A percentile compares a stretch with the other conserved stretches of the same genome.
Conservation (phyloP, 2,888 invertebrate species). For the Agrenia bidenticulata region DNA sequence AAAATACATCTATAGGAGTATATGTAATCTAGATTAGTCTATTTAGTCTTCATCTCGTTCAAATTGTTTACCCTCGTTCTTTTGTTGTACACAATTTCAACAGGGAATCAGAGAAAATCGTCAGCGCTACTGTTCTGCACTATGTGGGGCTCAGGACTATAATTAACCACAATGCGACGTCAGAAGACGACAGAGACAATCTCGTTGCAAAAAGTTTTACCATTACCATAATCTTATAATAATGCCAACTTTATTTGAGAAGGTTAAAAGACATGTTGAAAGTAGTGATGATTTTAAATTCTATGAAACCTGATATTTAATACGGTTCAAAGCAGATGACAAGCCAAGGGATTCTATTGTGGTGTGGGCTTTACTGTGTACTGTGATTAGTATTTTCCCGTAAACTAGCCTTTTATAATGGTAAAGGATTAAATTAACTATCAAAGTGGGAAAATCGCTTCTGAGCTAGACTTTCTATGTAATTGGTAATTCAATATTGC, state of each 20-base stretch:
- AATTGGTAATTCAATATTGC: too few species aligned
- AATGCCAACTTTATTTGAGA: neutral
- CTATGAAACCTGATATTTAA: neutral
- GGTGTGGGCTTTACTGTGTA: too few species aligned
- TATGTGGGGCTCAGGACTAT: constrained; percentile 29
- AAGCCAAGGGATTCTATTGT: too few species aligned
- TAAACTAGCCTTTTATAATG: too few species aligned
- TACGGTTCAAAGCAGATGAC: too few species aligned
- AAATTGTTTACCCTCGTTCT: neutral
- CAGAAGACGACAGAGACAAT: constrained; percentile 10
- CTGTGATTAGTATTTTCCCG: too few species aligned
- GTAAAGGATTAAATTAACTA: too few species aligned
- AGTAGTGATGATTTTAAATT: neutral
- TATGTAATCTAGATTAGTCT: constrained; percentile 3
- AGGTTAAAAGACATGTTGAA: too few species aligned
- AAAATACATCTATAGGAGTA: neutral
- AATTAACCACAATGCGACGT: constrained; percentile 31
- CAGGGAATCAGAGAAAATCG: neutral
- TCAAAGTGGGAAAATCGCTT: too few species aligned
- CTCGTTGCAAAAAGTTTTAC: neutral
- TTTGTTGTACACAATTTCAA: neutral
- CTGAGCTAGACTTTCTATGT: too few species aligned
- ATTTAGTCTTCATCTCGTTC: neutral
- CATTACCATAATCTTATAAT: constrained; percentile 1
- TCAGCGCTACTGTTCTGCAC: constrained; percentile 2